These are phyloP conservation scores for Aphyosemion australe DNA, from an alignment of 2,113 vertebrate species.

Conservation along the genomic window DNA sequence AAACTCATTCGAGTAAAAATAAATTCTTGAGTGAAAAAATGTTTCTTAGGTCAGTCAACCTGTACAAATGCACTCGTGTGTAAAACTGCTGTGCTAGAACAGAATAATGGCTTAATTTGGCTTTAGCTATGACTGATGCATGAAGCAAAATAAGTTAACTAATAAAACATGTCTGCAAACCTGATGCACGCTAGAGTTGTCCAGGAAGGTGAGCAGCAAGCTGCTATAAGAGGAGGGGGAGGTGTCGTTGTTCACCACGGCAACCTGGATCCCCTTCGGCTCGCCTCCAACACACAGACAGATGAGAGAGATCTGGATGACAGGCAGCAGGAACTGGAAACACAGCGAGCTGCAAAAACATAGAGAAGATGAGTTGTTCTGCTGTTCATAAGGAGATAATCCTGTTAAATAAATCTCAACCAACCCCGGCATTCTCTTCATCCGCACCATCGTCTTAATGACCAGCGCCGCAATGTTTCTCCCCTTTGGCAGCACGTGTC, in stretches of 20 bases:
- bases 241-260: constrained; percentile 83
- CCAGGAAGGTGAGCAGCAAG: constrained; percentile 75
- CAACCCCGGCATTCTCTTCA: constrained; percentile 81
- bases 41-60: no score
- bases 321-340: constrained; percentile 84
- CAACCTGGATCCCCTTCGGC: constrained; percentile 74
- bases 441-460: constrained; percentile 80
- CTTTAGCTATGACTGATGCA: no score
- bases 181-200: constrained; percentile 79
- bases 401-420: neutral
- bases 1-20: constrained; percentile 15
- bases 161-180: constrained; percentile 38
- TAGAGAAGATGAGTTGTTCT: neutral
- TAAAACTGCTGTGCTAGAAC: neutral
- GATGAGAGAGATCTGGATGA: constrained; percentile 83
- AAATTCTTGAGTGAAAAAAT: neutral
- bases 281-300: constrained; percentile 81
- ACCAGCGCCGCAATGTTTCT: constrained; percentile 79
- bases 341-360: constrained; percentile 72
- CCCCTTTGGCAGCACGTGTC: constrained; percentile 77
- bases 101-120: no score
- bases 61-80: no score
- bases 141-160: neutral
- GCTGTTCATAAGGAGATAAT: neutral
- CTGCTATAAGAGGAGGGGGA: constrained; percentile 63